These are phyloP conservation scores for Psammodynastes pulverulentus DNA, from an alignment of 2,113 vertebrate genomes.

Conservation along the genomic window DNA sequence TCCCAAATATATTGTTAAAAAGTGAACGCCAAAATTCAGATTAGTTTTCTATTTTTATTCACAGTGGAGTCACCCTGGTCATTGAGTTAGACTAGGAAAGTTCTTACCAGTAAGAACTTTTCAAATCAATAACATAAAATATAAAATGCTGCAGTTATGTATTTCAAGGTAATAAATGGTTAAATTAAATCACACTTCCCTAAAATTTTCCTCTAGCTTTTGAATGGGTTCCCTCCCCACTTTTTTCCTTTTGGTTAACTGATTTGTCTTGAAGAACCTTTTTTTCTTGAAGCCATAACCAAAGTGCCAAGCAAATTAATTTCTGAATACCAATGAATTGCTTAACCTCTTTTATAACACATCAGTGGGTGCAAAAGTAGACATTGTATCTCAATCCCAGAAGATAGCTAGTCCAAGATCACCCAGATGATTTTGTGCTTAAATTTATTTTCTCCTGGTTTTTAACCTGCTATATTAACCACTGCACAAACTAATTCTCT, in stretches of 20 bases:
- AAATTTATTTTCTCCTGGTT: background rate
- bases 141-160: background rate
- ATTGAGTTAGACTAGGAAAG: constrained; percentile 2
- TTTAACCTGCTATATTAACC: background rate
- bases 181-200: background rate
- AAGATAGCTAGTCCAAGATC: background rate
- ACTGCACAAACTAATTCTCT: background rate
- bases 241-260: background rate
- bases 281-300: background rate
- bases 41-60: constrained; percentile 23
- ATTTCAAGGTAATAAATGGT: background rate
- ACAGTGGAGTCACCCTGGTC: background rate
- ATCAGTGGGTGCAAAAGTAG: background rate
- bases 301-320: background rate
- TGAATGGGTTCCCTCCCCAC: background rate
- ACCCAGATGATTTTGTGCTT: too few relatives aligned
- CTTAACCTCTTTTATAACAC: background rate
- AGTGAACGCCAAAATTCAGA: constrained; percentile 27
- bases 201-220: background rate
- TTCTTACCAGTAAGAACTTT: constrained; percentile 39
- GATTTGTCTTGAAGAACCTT: background rate
- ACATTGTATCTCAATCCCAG: background rate
- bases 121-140: constrained; percentile 18
- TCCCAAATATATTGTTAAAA: constrained; percentile 14
- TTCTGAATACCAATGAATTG: background rate